Base-by-base conservation (phyloP, 2,797 vertebrate genomes). In the Gymnopithys bicolor region DNA sequence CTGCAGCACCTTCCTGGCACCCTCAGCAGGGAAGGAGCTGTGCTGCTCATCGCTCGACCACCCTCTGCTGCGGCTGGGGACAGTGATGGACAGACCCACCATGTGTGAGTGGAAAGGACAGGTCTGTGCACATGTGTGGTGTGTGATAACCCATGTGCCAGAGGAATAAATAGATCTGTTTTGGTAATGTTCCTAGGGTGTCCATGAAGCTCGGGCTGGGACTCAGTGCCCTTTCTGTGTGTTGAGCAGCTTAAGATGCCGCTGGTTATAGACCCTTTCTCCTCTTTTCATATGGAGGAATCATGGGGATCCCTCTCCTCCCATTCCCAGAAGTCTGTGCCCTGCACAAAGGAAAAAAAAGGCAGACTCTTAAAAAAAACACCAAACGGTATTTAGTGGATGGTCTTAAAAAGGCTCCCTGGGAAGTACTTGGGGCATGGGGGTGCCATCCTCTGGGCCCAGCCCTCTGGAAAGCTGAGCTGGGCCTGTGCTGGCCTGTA, bases 131-230 rank as follows among this genome's bases (percentile, higher is more conserved):
- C 63, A 30, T 5, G 0, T 7, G 1, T 5, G 1, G 79, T 48
- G 43, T 48, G 48, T 67, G 63, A 67, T 58, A 58, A 30, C 45
- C 39, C 77, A 17, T 0, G 1, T 8, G 21, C 69, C 66, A 66
- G 79, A 93, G 56, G 67, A 96, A 96, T 97, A 97, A 97, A 97
- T 43, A 5, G 11, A 75, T 73, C 74, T 82, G 90, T 92, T 97
- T 96, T 94, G 62, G 83, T 96, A 97, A 83, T 10, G 25, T n/a
- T 32, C 19, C 0, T 8, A 19, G 48, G 4, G 13, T 63, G n/a
- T 70, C 51, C 2, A 1, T 67, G 69, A 24, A 55, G 59, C 52
- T 52, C 10, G 3, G 43, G 59, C 39, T 70, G 56, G 32, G 23
- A n/a, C 7, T 35, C 21, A 3, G 4, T 45, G 25, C 55, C 30